Evolutionary conservation across 2,113 vertebrate genomes (phyloP).

Genomic region (Myiozetetes cayanensis): DNA sequence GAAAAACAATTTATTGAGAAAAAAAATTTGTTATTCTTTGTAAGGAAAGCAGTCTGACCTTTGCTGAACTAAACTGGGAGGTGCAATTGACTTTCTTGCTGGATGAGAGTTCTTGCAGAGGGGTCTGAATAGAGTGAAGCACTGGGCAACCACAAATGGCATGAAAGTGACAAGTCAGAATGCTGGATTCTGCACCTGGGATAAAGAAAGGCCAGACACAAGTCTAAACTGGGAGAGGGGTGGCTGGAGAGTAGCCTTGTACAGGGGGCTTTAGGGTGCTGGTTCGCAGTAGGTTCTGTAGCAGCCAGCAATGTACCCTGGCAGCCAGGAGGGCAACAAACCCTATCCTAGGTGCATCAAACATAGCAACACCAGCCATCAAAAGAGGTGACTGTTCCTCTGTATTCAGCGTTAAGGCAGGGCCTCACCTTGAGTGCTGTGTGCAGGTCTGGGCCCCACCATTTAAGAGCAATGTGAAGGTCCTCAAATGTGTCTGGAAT

Average conservation of each 20-base stretch:
- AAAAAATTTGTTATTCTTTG: background rate
- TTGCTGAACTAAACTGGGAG: background rate
- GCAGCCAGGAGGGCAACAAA: background rate
- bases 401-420: rapidly evolving
- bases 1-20: background rate
- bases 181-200: background rate
- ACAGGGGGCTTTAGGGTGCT: background rate
- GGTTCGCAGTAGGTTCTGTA: background rate
- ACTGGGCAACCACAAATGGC: background rate
- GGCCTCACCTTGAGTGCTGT: background rate
- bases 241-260: no score
- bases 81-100: background rate
- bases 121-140: background rate
- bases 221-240: background rate
- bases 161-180: background rate
- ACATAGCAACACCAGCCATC: background rate
- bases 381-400: background rate
- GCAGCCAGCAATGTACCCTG: background rate
- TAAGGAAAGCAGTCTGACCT: background rate
- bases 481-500: background rate
- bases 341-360: background rate
- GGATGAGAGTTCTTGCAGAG: background rate
- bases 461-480: background rate
- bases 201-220: background rate
- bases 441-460: background rate